Conservation (phyloP, 2,797 vertebrate species). For the Carcharodon carcharias region DNA sequence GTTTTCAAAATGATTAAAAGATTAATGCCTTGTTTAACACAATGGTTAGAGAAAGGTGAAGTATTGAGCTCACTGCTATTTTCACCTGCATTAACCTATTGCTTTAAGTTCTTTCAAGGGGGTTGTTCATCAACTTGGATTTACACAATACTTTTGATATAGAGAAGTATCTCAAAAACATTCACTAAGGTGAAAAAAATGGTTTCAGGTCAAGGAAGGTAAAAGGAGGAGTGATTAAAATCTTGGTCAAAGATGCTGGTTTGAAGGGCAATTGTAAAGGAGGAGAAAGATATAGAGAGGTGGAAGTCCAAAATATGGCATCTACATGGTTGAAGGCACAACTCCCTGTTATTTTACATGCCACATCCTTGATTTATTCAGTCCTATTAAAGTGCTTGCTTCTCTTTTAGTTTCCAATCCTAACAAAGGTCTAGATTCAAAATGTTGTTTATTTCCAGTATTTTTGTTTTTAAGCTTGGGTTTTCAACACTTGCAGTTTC, state of each 20-base stretch:
- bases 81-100: background rate
- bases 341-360: background rate
- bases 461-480: too few species aligned
- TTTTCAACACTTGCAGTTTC: too few species aligned
- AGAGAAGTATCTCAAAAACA: background rate
- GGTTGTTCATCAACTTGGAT: background rate
- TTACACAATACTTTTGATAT: background rate
- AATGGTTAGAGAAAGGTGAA: background rate
- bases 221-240: background rate
- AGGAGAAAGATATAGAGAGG: background rate
- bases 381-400: background rate
- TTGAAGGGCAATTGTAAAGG: background rate
- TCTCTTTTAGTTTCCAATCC: too few species aligned
- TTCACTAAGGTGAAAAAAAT: background rate
- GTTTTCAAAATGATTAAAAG: background rate
- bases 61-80: background rate
- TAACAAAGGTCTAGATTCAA: too few species aligned
- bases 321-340: background rate
- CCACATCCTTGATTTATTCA: background rate
- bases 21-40: background rate
- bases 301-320: background rate
- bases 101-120: background rate
- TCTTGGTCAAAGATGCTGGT: background rate
- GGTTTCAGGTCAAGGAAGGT: background rate
- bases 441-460: too few species aligned